phyloP scores from a whole-genome alignment of 2,888 invertebrate genomes.

The Plebejus anna region DNA sequence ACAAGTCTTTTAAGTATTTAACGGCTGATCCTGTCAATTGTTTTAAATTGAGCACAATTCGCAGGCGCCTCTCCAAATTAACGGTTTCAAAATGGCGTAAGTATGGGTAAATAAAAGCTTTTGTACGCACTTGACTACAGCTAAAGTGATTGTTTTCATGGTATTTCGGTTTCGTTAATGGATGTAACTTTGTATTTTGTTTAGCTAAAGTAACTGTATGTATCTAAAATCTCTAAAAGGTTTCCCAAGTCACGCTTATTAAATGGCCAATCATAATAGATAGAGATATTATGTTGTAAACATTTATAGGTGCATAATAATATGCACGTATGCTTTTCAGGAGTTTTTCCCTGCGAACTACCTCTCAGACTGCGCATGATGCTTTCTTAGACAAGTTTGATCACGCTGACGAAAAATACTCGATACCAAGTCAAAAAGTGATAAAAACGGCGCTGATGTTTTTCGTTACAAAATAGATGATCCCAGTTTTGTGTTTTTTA shows the following conservation, averaged over 20 bases:
- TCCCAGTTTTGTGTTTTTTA: conserved; percentile 9
- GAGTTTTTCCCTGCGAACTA: too few relatives aligned
- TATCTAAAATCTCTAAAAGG: neutral
- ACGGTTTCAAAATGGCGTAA: conserved; percentile 35
- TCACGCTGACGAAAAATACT: neutral
- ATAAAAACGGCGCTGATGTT: neutral
- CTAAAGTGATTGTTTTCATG: neutral
- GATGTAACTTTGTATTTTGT: neutral
- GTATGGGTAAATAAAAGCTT: conserved; percentile 14
- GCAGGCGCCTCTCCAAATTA: conserved; percentile 35
- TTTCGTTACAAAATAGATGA: neutral
- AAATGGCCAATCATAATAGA: too few relatives aligned
- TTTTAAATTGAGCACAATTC: conserved; percentile 39
- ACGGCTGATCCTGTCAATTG: conserved; percentile 38
- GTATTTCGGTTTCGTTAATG: neutral
- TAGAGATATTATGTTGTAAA: too few relatives aligned
- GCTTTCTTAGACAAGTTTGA: neutral
- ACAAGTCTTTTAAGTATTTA: conserved; percentile 31
- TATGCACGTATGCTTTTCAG: too few relatives aligned
- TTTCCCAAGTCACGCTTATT: neutral
- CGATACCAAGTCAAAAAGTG: neutral
- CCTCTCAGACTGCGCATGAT: too few relatives aligned
- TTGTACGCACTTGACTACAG: neutral
- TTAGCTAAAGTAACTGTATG: neutral
- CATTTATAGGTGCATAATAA: too few relatives aligned